Percentiles rank a stretch among this genome's conserved stretches.
phyloP scores from a whole-genome alignment of 2,113 vertebrate species.

The Aix galericulata region DNA sequence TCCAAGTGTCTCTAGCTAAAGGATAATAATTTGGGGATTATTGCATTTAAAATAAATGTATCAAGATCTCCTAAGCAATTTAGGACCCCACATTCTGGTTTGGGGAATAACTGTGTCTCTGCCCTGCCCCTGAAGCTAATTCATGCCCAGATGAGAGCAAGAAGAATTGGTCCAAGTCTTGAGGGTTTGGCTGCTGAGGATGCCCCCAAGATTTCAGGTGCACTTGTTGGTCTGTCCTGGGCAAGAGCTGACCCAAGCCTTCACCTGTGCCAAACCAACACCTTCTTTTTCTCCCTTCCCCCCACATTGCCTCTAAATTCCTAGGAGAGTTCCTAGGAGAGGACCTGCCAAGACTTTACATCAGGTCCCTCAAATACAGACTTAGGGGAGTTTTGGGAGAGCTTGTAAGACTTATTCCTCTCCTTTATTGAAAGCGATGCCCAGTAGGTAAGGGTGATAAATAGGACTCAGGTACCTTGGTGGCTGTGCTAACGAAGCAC shows the following conservation, averaged over 20 bases:
- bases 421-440: neutral
- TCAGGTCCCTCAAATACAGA: neutral
- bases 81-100: neutral
- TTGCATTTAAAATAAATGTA: too few species aligned
- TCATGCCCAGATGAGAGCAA: neutral
- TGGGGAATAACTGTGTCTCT: neutral
- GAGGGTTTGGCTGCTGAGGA: neutral
- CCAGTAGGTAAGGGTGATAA: neutral
- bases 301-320: neutral
- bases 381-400: neutral
- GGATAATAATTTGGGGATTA: neutral
- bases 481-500: neutral
- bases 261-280: neutral
- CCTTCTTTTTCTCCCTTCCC: neutral
- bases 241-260: neutral
- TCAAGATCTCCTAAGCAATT: neutral
- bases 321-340: neutral
- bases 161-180: neutral
- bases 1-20: neutral
- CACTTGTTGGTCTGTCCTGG: neutral
- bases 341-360: neutral
- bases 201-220: neutral
- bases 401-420: too few species aligned
- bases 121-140: neutral
- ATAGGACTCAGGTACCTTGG: neutral